Evolutionary conservation across 2,888 invertebrate genomes (phyloP).

Genomic region (Melanostoma scalare): DNA sequence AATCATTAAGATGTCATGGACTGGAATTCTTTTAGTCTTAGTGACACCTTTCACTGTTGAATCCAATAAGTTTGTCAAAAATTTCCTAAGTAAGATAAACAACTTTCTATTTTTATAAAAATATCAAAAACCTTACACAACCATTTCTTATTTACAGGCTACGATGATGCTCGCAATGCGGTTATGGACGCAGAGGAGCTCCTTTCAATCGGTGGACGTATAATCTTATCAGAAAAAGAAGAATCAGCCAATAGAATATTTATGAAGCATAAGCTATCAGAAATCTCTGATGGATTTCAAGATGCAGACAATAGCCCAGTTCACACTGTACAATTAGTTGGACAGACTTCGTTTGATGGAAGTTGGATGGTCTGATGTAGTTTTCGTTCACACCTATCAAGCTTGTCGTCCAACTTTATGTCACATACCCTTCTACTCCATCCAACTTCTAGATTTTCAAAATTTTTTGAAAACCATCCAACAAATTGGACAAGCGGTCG

Average conservation of each 20-base stretch:
- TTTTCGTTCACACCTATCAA: too few species aligned
- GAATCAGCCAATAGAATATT: constrained; percentile 78
- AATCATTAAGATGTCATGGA: constrained; percentile 11
- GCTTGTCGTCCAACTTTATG: too few species aligned
- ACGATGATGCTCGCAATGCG: constrained; percentile 78
- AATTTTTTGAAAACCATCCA: too few species aligned
- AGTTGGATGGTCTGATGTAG: too few species aligned
- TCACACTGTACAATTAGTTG: too few species aligned
- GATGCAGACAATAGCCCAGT: constrained; percentile 77
- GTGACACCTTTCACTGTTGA: background rate
- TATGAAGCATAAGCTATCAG: constrained; percentile 78
- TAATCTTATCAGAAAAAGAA: constrained; percentile 76
- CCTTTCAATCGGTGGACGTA: constrained; percentile 78
- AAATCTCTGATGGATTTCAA: constrained; percentile 77
- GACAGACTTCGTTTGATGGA: too few species aligned
- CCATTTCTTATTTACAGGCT: constrained; percentile 74
- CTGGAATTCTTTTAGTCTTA: background rate
- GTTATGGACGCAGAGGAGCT: constrained; percentile 79
- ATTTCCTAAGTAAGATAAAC: constrained; percentile 39
- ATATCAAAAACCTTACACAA: background rate
- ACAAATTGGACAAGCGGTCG: too few species aligned
- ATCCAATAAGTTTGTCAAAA: background rate
- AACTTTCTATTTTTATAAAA: background rate
- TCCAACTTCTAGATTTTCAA: too few species aligned
- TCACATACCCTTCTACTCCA: too few species aligned